phyloP scores from a whole-genome alignment of 2,113 vertebrate genomes.

The Osmerus mordax region DNA sequence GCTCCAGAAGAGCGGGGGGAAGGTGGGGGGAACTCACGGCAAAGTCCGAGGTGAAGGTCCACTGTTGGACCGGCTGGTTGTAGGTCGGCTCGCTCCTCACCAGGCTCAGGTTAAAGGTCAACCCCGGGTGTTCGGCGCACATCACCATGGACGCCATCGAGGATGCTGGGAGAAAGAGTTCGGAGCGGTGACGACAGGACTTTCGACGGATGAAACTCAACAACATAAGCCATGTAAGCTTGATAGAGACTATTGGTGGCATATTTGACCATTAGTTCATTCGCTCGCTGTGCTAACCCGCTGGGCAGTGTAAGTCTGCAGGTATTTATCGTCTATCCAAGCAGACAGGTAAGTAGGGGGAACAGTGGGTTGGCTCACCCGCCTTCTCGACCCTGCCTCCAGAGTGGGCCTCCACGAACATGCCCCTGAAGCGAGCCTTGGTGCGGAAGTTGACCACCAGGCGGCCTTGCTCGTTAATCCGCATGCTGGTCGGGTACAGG shows the following conservation, averaged over 20 bases:
- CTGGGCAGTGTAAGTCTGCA: no score
- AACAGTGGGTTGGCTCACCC: constrained; percentile 66
- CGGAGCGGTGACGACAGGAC: neutral
- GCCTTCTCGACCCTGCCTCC: constrained; percentile 34
- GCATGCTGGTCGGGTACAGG: constrained; percentile 92
- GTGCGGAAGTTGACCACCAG: constrained; percentile 93
- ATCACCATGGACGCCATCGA: constrained; percentile 78
- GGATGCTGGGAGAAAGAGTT: constrained; percentile 62
- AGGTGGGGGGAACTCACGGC: constrained; percentile 73
- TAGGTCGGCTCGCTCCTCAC: constrained; percentile 83
- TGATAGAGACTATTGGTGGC: no score
- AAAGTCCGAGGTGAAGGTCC: constrained; percentile 91
- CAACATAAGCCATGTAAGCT: no score
- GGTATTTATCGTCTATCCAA: no score
- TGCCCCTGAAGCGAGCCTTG: constrained; percentile 85
- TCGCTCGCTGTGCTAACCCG: no score
- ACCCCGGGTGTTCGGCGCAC: constrained; percentile 79
- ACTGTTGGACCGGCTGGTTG: constrained; percentile 87
- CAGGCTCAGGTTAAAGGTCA: constrained; percentile 87
- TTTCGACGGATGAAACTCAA: neutral
- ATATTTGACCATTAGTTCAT: no score
- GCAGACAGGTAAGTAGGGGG: no score
- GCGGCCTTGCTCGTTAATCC: constrained; percentile 84
- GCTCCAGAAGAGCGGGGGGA: neutral
- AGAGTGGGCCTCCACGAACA: constrained; percentile 84